Percentiles rank a stretch among this genome's conserved stretches.
These are phyloP conservation scores for Peromyscus maniculatus DNA, from an alignment of 2,113 vertebrate genomes.

Conservation along the genomic window DNA sequence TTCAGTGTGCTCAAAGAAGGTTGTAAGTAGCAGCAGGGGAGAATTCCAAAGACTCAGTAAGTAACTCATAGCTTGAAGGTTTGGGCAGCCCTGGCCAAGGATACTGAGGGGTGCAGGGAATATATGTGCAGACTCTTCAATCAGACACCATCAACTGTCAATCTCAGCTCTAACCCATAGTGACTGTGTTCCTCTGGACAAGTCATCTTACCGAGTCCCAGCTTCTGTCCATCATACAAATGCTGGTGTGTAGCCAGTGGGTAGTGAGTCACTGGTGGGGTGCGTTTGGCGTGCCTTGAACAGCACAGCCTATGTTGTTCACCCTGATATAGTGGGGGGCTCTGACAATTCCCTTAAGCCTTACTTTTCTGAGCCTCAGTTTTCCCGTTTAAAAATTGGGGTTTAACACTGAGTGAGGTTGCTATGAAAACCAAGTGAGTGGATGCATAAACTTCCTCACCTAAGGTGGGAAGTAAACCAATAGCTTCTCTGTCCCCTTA, in stretches of 20 bases:
- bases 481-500: background rate
- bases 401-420: background rate
- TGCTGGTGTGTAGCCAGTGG: background rate
- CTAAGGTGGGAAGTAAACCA: background rate
- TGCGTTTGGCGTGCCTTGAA: background rate
- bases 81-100: background rate
- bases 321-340: background rate
- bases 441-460: background rate
- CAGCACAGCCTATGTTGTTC: background rate
- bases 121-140: background rate
- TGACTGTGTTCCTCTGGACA: background rate
- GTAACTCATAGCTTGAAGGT: background rate
- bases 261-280: background rate
- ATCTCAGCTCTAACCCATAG: background rate
- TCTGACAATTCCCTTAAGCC: background rate
- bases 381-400: background rate
- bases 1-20: background rate
- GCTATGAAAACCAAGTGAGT: background rate
- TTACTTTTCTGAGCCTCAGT: background rate
- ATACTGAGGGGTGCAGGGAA: background rate
- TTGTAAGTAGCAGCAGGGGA: background rate
- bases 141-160: background rate
- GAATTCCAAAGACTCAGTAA: background rate
- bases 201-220: background rate
- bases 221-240: slow-evolving; percentile 13